Evolutionary conservation across 2,888 invertebrate genomes (phyloP).

Genomic region (Synergus laeviventris): DNA sequence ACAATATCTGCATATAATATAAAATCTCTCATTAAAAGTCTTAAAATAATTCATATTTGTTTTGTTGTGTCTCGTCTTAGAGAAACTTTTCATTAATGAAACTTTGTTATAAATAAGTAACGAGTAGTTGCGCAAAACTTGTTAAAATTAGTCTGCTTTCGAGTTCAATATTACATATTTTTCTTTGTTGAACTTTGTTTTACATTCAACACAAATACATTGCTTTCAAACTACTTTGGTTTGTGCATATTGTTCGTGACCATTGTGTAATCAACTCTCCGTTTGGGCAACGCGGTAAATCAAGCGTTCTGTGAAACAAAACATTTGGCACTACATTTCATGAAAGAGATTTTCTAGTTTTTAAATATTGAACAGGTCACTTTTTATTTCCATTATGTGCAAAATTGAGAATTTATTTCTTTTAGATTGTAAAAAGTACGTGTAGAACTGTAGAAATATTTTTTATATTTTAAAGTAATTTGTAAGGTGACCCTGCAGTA

Average conservation of each 20-base stretch:
- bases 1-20: background rate
- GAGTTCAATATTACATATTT: background rate
- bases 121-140: background rate
- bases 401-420: background rate
- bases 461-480: background rate
- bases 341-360: background rate
- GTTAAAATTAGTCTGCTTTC: background rate
- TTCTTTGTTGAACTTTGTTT: conserved; percentile 8
- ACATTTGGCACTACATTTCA: background rate
- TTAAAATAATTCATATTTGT: background rate
- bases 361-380: background rate
- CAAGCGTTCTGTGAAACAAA: conserved; percentile 1
- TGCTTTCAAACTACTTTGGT: background rate
- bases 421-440: background rate
- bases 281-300: conserved; percentile 3
- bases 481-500: background rate
- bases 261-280: conserved; percentile 22
- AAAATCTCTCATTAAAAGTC: background rate
- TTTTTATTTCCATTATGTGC: background rate
- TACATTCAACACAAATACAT: conserved; percentile 3
- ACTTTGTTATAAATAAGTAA: background rate
- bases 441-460: background rate
- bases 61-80: background rate
- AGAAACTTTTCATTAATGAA: background rate
- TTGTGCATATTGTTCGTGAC: conserved; percentile 15